Percentiles rank a stretch among this genome's conserved stretches.
These are phyloP conservation scores for Sebastes cheni DNA, from an alignment of 2,797 vertebrate genomes.

Conservation along the genomic window DNA sequence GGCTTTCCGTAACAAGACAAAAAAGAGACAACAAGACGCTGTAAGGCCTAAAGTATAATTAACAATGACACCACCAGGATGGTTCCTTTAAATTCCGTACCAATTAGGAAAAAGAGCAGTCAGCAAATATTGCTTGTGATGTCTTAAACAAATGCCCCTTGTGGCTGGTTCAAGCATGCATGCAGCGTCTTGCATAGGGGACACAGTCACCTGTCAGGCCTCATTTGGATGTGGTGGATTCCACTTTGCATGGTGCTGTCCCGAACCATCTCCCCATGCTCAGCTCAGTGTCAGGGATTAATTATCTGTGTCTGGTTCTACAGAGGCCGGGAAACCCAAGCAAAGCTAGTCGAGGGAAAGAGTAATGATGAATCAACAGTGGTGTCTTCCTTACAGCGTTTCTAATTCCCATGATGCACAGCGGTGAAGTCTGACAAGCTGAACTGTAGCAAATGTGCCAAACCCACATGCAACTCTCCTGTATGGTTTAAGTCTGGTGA, in stretches of 20 bases:
- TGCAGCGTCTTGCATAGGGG: constrained; percentile 17
- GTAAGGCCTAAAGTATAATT: constrained; percentile 63
- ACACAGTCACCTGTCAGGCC: constrained; percentile 65
- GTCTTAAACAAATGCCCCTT: constrained; percentile 56
- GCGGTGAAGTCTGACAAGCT: constrained; percentile 10
- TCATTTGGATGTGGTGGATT: constrained; percentile 55
- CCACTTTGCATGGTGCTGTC: constrained; percentile 43
- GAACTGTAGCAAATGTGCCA: background rate
- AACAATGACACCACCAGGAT: constrained; percentile 58
- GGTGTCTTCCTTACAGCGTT: constrained; percentile 10
- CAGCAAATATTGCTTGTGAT: constrained; percentile 64
- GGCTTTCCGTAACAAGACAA: constrained; percentile 41
- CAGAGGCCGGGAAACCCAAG: constrained; percentile 33
- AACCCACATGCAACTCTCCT: background rate
- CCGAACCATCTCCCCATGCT: constrained; percentile 19
- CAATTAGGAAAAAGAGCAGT: constrained; percentile 75
- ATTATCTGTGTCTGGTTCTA: constrained; percentile 62
- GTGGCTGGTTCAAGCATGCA: constrained; percentile 33
- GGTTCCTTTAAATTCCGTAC: constrained; percentile 57
- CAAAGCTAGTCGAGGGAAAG: constrained; percentile 1
- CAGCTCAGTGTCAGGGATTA: constrained; percentile 62
- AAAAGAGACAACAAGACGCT: constrained; percentile 41
- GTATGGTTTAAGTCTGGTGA: background rate
- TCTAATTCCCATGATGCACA: constrained; percentile 24
- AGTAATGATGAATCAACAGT: constrained; percentile 43